Evolutionary conservation across 2,113 vertebrate species (phyloP), one percentile per base, ranked within the genome.

Genomic region (Rhombomys opimus): DNA sequence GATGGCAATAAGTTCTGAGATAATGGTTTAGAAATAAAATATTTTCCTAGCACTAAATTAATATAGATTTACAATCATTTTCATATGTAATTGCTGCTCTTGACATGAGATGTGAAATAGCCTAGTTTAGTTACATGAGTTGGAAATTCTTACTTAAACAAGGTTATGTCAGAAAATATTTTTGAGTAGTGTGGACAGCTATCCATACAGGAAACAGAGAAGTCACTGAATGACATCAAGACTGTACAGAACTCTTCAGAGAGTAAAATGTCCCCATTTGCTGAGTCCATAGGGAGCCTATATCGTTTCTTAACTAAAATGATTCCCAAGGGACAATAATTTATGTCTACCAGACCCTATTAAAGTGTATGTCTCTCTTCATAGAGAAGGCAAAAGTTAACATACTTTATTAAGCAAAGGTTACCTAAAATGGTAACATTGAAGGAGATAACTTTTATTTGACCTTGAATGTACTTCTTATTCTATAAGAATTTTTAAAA

Each of bases 391-490:
- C 17, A 76, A 88, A 95, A 89, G 13, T 84, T 84, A 93, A 96
- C 93, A 93, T 95, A 90, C 72, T 82, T 35, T 59, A 91, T 91
- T 91, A 96, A 94, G 90, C 73, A 97, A 98, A 73, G 7, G 59
- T 90, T 96, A 85, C 25, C 78, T 68, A 84, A 96, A 97, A 95
- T 89, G 30, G 92, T 89, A 73, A 77, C 84, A 96, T 27, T 89
- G 75, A 5, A 97, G 78, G 95, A 97, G 98, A 97, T 84, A 98
- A 98, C 98, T 99, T 98, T 96, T 98, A 97, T 99, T 98, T 99
- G 99, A 99, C 99, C 99, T 99, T 99, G 99, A 98, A 96, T 95
- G 84, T 98, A 98, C 97, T 98, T 98, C 98, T 98, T 98, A 98
- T 98, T 98, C 82, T 70, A 95, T 97, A 98, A 98, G 98, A 98